phyloP scores from a whole-genome alignment of 2,797 vertebrate genomes.

The Sebastes diploproa region DNA sequence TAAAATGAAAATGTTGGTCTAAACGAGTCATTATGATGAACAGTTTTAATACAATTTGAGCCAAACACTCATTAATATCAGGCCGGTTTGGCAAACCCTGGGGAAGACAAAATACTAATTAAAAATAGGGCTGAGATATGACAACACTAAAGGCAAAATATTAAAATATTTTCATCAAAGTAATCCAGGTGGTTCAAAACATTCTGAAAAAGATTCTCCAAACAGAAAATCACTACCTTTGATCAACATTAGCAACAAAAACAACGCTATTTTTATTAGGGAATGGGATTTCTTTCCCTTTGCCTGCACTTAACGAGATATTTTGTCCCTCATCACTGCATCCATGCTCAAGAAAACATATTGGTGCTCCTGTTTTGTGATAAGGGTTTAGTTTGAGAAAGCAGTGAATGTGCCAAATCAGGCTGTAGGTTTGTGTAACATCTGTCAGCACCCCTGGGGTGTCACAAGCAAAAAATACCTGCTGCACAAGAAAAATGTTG shows the following conservation, averaged over 20 bases:
- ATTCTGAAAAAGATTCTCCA: background rate
- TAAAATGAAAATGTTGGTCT: background rate
- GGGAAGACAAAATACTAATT: slow-evolving; percentile 8
- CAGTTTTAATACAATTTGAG: slow-evolving; percentile 82
- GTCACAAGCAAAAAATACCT: slow-evolving; percentile 13
- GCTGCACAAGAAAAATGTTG: slow-evolving; percentile 15
- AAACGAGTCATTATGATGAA: background rate
- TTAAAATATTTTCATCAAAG: background rate
- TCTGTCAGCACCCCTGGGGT: slow-evolving; percentile 32
- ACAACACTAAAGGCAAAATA: slow-evolving; percentile 7
- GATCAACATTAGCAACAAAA: background rate
- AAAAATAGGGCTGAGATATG: background rate
- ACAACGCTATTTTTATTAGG: background rate
- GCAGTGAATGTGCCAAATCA: slow-evolving; percentile 31
- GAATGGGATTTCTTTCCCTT: slow-evolving; percentile 1
- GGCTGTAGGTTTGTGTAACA: slow-evolving; percentile 28
- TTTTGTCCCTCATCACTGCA: slow-evolving; percentile 28
- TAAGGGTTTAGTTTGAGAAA: slow-evolving; percentile 31
- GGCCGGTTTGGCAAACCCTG: slow-evolving; percentile 76
- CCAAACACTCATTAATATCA: slow-evolving; percentile 85
- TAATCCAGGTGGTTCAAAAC: background rate
- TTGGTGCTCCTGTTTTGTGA: slow-evolving; percentile 25
- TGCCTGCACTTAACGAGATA: slow-evolving; percentile 22
- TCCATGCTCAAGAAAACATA: slow-evolving; percentile 28
- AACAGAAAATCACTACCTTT: background rate